Evolutionary conservation across 2,888 invertebrate species (phyloP), one percentile per base, ranked within the genome.

Genomic region (Rutpela maculata): DNA sequence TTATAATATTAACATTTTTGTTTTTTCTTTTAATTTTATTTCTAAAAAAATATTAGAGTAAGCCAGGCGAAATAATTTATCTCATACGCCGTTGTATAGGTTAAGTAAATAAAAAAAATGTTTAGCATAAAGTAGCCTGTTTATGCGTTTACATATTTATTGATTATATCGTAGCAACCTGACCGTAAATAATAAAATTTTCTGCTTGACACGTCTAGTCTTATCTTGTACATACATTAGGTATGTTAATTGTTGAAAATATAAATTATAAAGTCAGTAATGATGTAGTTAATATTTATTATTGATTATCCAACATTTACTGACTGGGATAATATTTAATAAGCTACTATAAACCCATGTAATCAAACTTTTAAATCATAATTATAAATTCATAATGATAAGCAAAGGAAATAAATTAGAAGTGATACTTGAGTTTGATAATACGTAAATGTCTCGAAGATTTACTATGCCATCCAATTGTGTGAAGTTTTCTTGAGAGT

Each of bases 151-250:
- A 77, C 79, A 81, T 79, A 77, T 81, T 81, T 78, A 81, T 81
- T 78, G 79, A 81, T 78, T 79, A 78, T 78, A 81, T 79, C 79
- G 57, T 65, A 59, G 74, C 72, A 75, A 75, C 71, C 75, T 76
- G 76, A 77, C 79, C 79, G 79, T 81, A 81, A 78, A 79, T 81
- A 81, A 81, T 81, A 76, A 67, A 73, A 79, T 79, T 79, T 81
- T 81, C 79, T 79, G 81, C 76, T 77, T 78, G 81, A 79, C 74
- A 75, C 67, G 74, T 72, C 60, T 43, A 76, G 72, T 73, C 70
- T 77, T 70, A 74, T 74, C 66, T 77, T 71, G 43, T 43, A 50
- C 50, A 43, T 67, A 59, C 55, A 70, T 77, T 77, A 74, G 67
- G 71, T 77, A 77, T 77, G 77, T 71, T 77, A 77, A 77, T 74